A percentile compares a stretch with the other conserved stretches of the same genome.
Conservation (phyloP, 2,797 vertebrate species). For the Acipenser transmontanus region DNA sequence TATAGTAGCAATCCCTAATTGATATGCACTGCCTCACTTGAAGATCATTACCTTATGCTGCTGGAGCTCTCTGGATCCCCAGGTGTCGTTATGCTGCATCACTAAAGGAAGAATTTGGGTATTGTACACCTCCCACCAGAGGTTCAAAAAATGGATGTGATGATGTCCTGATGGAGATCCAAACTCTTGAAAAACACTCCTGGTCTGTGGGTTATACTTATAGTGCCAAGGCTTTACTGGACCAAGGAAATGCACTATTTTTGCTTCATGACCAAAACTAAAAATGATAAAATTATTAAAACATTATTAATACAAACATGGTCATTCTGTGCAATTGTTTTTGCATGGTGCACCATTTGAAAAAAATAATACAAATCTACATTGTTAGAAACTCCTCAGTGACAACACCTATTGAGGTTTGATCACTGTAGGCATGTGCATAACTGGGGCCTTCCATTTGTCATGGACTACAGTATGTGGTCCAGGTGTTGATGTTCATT, state of each 20-base stretch:
- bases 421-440: no score
- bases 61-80: constrained; percentile 8
- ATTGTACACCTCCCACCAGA: constrained; percentile 73
- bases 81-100: constrained; percentile 26
- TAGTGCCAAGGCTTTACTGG: constrained; percentile 66
- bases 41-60: constrained; percentile 10
- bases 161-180: constrained; percentile 20
- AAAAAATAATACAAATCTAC: no score
- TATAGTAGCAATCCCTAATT: no score
- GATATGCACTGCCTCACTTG: no score
- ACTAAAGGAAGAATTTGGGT: constrained; percentile 32
- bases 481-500: no score
- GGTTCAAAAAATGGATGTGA: constrained; percentile 48
- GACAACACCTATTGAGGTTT: no score
- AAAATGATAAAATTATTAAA: constrained; percentile 13
- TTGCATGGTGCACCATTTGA: no score
- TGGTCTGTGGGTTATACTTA: constrained; percentile 40
- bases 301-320: no score
- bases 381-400: no score
- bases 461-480: no score
- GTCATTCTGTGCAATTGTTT: no score
- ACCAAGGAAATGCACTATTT: constrained; percentile 78
- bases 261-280: constrained; percentile 68
- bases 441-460: no score
- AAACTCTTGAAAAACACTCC: constrained; percentile 25